Conservation (phyloP, 2,113 vertebrate species). For the Sturnira hondurensis region DNA sequence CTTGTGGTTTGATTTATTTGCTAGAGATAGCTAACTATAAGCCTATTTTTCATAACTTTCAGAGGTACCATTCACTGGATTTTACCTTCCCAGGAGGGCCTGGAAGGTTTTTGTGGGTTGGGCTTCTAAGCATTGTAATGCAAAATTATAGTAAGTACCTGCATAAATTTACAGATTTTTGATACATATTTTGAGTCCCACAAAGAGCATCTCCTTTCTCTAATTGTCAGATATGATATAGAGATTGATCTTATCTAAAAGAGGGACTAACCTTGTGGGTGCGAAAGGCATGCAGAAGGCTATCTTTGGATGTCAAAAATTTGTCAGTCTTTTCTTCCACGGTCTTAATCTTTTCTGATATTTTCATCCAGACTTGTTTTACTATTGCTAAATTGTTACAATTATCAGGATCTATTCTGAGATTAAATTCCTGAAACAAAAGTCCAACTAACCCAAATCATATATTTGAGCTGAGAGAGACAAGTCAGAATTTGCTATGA, state of each 20-base stretch:
- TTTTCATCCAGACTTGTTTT: neutral
- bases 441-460: neutral
- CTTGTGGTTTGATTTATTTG: neutral
- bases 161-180: neutral
- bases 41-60: neutral
- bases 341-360: neutral
- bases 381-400: neutral
- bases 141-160: conserved; percentile 5
- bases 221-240: neutral
- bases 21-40: neutral
- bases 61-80: neutral
- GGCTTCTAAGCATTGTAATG: neutral
- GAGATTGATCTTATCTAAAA: neutral
- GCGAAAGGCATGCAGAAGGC: neutral
- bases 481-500: neutral
- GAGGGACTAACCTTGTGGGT: neutral
- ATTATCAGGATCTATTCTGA: neutral
- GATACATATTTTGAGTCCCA: neutral
- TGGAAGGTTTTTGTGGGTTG: neutral
- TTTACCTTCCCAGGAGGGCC: neutral
- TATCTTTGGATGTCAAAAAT: neutral
- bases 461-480: neutral
- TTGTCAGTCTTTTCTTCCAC: neutral
- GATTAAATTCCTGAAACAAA: neutral
- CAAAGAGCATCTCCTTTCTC: neutral